Percentiles rank a stretch among this genome's conserved stretches.
phyloP scores from a whole-genome alignment of 2,113 vertebrate genomes.

The Origma solitaria region DNA sequence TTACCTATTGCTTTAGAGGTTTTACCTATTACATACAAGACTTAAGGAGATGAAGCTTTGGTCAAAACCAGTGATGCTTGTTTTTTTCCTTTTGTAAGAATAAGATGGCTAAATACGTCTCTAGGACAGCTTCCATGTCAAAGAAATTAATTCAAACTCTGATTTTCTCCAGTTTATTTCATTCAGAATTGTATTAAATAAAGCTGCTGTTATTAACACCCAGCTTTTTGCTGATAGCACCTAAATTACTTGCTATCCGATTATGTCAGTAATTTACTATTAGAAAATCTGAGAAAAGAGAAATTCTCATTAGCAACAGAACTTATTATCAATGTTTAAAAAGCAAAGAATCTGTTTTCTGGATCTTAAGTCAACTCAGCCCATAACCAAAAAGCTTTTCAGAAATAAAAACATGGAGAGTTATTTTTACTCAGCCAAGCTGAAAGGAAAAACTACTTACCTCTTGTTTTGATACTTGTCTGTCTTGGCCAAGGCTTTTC shows the following conservation, averaged over 20 bases:
- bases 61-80: background rate
- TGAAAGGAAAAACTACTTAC: constrained; percentile 63
- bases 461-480: constrained; percentile 98
- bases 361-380: background rate
- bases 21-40: background rate
- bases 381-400: background rate
- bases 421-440: background rate
- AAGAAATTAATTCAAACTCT: background rate
- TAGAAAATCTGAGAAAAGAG: background rate
- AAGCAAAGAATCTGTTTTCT: background rate
- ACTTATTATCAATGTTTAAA: background rate
- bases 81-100: background rate
- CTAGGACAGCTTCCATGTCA: background rate
- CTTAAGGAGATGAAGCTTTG: background rate
- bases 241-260: background rate
- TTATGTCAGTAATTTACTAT: background rate
- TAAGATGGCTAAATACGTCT: background rate
- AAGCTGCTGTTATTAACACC: background rate
- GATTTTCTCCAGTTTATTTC: background rate
- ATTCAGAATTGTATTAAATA: background rate
- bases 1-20: background rate
- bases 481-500: constrained; percentile 88
- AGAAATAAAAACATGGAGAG: background rate
- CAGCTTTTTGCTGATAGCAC: background rate
- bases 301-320: background rate